Base-by-base conservation (phyloP, 2,888 invertebrate genomes). In the Hermaeophaga mercurialis region DNA sequence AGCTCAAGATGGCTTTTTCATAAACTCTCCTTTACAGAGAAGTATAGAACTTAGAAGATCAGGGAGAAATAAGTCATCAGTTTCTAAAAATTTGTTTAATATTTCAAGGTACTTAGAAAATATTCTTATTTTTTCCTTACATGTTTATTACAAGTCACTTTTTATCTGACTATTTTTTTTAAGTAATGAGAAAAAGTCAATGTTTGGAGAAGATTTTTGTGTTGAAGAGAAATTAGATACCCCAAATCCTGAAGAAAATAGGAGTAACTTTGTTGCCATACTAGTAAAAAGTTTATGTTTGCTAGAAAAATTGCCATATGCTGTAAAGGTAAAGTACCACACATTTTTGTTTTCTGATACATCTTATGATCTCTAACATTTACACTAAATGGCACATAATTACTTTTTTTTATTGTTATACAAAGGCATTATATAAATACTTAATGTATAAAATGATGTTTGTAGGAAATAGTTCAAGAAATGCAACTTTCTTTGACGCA, bases 211-310 rank as follows among this genome's bases (percentile, higher is more conserved):
- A 24, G 63, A 66, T 56, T 75, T 75, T 62, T 82, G 83, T 65
- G 75, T 84, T 12, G 80, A 82, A 45, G 85, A 86, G 66, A 84
- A 85, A 70, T 77, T 83, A 17, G 81, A 83, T 66, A 73, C 80
- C n/a, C 67, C 78, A 14, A 84, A 85, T 74, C 81, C 83, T 1
- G 85, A 85, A 67, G 79, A 83, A 45, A 83, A 85, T 74, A 81
- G 85, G 43, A 83, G 84, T 62, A 84, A 87, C 71, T 89, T 87
- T 59, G 86, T 94, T 71, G 87, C 90, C 69, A 85, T 90, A 67
- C 83, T 94, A 36, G 85, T 94, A 0, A 93, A 95, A 73, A 94
- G 94, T 59, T 82, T 96, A 47, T 90, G 89, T 9, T 84, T 91
- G 56, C 78, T 96, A 59, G 88, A 89, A 47, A 91, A 91, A 75